Conservation (phyloP, 1,140 invertebrate species). For the Uloborus diversus region DNA sequence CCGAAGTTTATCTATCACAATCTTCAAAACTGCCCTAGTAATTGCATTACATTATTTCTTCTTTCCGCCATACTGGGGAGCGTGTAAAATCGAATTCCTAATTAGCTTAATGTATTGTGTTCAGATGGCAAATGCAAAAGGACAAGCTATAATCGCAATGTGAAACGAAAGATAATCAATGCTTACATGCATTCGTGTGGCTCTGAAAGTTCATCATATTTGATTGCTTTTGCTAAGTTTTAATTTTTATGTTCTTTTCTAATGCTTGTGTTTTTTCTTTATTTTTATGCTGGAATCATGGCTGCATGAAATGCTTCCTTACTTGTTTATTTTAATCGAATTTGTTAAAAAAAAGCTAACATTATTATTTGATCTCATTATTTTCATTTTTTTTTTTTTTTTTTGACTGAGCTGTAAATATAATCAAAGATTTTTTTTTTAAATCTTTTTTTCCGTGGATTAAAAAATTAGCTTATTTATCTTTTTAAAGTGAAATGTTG, state of each 20-base stretch:
- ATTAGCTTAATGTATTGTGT: conserved; percentile 43
- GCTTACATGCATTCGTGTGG: conserved; percentile 1
- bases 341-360: not conserved
- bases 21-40: conserved; percentile 10
- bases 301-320: not conserved
- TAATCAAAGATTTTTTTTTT: too few species aligned
- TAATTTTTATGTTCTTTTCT: conserved; percentile 22
- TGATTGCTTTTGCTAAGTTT: conserved; percentile 36
- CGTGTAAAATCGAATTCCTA: conserved; percentile 44
- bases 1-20: conserved; percentile 19
- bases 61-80: not conserved
- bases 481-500: too few species aligned
- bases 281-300: not conserved
- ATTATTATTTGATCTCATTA: not conserved
- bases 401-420: too few species aligned
- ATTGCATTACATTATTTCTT: conserved; percentile 37
- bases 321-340: not conserved
- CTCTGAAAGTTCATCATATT: conserved; percentile 41
- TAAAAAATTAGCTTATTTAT: too few species aligned
- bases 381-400: too few species aligned
- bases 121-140: conserved; percentile 26
- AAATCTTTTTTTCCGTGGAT: too few species aligned
- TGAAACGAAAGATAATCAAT: conserved; percentile 44
- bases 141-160: conserved; percentile 37
- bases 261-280: not conserved